Conservation (phyloP, 2,888 invertebrate genomes). For the Perizoma flavofasciatum region DNA sequence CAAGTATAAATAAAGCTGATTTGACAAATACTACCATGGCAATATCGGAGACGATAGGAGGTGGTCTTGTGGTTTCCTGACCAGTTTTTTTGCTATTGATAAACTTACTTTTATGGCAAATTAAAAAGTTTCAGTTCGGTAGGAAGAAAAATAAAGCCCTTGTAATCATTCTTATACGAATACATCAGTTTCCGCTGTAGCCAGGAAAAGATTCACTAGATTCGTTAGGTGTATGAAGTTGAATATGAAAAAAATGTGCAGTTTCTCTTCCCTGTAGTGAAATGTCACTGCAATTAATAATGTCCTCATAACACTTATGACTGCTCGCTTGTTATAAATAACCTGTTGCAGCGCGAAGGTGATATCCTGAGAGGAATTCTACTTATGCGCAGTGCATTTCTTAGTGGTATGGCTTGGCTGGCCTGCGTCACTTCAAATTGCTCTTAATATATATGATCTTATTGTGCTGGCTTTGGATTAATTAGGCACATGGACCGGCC, state of each 20-base stretch:
- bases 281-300: conserved; percentile 57
- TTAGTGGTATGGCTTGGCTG: conserved; percentile 7
- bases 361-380: conserved; percentile 49
- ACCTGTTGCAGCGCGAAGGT: conserved; percentile 63
- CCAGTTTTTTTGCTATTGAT: conserved; percentile 5
- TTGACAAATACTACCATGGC: neutral
- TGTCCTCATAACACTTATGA: conserved; percentile 56
- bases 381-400: conserved; percentile 39
- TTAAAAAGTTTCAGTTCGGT: neutral
- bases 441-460: conserved; percentile 7
- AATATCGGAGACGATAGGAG: conserved; percentile 5
- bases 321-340: conserved; percentile 50
- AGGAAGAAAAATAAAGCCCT: neutral
- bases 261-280: conserved; percentile 27
- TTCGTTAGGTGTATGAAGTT: neutral
- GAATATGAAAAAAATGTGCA: conserved; percentile 7
- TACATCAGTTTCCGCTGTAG: neutral
- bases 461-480: neutral
- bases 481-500: neutral
- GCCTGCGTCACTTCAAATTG: conserved; percentile 11
- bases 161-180: too few species aligned
- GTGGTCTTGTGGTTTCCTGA: conserved; percentile 20
- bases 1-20: too few species aligned
- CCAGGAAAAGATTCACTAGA: neutral
- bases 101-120: neutral